phyloP scores from a whole-genome alignment of 2,888 invertebrate species.

The Athalia cordata region DNA sequence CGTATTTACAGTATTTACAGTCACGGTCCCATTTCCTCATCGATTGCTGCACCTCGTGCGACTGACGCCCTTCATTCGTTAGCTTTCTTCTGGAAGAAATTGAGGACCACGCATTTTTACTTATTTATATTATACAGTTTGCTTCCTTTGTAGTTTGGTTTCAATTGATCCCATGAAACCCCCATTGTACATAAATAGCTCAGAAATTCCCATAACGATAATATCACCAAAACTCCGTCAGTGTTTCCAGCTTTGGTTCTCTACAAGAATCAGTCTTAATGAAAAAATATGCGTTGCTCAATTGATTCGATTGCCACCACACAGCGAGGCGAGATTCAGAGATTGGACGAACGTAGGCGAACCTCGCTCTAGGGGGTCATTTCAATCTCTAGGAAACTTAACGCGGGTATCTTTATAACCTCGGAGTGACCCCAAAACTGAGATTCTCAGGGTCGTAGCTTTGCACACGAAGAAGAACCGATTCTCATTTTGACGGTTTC shows the following conservation, averaged over 20 bases:
- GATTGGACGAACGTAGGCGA: conserved; percentile 31
- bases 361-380: conserved; percentile 29
- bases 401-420: conserved; percentile 2
- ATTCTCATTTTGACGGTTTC: too few relatives aligned
- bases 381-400: conserved; percentile 35
- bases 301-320: conserved; percentile 40
- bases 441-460: conserved; percentile 17
- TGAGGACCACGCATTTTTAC: too few relatives aligned
- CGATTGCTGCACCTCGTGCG: neutral
- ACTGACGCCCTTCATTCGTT: neutral
- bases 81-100: too few relatives aligned
- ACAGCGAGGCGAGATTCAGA: conserved; percentile 16
- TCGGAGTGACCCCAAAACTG: neutral
- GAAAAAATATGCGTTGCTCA: conserved; percentile 41
- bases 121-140: too few relatives aligned
- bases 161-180: neutral
- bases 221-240: neutral
- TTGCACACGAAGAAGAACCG: conserved; percentile 6
- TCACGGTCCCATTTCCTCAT: neutral
- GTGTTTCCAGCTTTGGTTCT: conserved; percentile 3
- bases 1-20: neutral
- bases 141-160: neutral
- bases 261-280: conserved; percentile 13
- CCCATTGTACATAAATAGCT: neutral
- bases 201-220: neutral